phyloP scores from a whole-genome alignment of 2,888 invertebrate species.

The Ceratothoa steindachneri region DNA sequence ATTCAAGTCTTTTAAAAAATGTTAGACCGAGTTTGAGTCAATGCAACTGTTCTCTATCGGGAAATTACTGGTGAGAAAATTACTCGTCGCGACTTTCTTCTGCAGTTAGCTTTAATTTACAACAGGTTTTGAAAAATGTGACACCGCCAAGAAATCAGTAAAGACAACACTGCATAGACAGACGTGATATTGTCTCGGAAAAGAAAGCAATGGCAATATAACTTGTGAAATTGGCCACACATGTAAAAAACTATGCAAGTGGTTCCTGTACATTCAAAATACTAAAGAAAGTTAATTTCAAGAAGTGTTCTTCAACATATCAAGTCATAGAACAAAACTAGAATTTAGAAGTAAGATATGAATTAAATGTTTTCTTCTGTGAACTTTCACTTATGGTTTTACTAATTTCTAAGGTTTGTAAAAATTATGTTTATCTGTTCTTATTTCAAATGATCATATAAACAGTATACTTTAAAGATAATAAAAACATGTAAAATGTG shows the following conservation, averaged over 20 bases:
- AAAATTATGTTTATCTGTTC: no score
- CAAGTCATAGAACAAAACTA: neutral
- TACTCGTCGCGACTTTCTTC: neutral
- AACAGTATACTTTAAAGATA: no score
- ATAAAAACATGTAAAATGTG: no score
- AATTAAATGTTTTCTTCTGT: neutral
- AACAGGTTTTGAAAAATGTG: neutral
- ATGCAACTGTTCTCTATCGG: neutral
- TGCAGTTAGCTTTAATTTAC: neutral
- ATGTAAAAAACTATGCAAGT: neutral
- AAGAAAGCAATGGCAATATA: neutral
- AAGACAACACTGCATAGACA: neutral
- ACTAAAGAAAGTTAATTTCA: neutral
- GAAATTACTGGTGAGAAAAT: neutral
- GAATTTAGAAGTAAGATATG: neutral
- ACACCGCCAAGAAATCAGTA: neutral
- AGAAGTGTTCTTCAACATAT: neutral
- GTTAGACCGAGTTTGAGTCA: neutral
- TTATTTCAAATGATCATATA: no score
- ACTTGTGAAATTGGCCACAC: neutral
- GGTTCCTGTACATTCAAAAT: neutral
- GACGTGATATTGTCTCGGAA: neutral
- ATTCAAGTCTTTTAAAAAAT: neutral
- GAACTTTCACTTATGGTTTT: neutral
- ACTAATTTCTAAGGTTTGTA: neutral